Evolutionary conservation across 2,888 invertebrate species (phyloP).

Genomic region (Caenorhabditis drosophilae): DNA sequence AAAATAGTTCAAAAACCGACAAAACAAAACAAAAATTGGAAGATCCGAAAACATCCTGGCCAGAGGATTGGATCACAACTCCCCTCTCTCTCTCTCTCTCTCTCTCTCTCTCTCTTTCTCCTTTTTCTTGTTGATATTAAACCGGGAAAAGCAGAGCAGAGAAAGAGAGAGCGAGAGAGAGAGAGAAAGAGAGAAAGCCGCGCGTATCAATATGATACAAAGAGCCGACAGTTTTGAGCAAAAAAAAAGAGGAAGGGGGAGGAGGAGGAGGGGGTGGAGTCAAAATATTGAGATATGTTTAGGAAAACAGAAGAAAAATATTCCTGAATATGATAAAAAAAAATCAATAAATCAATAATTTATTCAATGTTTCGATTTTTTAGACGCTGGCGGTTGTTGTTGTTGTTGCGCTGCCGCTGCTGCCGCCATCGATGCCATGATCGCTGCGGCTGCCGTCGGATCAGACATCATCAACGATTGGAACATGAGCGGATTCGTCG

Average conservation of each 20-base stretch:
- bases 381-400: conserved; percentile 12
- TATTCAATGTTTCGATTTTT: conserved; percentile 35
- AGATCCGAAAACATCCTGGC: too few relatives aligned
- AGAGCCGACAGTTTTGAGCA: neutral
- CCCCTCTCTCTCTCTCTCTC: too few relatives aligned
- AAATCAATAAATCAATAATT: neutral
- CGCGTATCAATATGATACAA: neutral
- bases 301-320: neutral
- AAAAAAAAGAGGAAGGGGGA: neutral
- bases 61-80: too few relatives aligned
- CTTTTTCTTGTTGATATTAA: too few relatives aligned
- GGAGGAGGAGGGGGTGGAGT: too few relatives aligned
- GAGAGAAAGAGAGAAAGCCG: too few relatives aligned
- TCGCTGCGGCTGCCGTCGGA: conserved; percentile 5
- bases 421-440: conserved; percentile 12
- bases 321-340: neutral
- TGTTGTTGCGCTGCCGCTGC: conserved; percentile 9
- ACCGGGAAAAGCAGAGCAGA: too few relatives aligned
- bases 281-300: too few relatives aligned
- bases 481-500: conserved; percentile 22
- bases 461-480: conserved; percentile 24
- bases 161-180: too few relatives aligned
- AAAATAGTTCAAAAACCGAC: too few relatives aligned
- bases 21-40: too few relatives aligned
- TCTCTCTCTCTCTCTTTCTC: too few relatives aligned